These are phyloP conservation scores for Squalus acanthias DNA, from an alignment of 2,797 vertebrate species.

Conservation along the genomic window DNA sequence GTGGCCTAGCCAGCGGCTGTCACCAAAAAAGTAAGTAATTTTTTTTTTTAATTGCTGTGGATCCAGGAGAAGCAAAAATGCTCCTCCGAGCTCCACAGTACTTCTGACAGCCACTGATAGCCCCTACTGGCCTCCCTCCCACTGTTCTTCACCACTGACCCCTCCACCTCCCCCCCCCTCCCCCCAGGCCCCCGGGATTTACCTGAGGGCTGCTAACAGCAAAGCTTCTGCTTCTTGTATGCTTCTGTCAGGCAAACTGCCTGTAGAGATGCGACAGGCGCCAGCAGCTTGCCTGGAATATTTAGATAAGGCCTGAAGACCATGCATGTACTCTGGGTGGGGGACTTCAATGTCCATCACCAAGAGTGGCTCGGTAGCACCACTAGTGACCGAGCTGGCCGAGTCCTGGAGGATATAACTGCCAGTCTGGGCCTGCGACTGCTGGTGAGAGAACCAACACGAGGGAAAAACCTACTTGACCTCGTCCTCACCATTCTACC, in stretches of 20 bases:
- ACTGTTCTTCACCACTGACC: too few relatives aligned
- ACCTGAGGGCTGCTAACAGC: accelerated
- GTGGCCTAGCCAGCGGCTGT: neutral
- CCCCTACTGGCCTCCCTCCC: neutral
- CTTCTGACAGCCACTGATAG: neutral
- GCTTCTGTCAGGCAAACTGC: neutral
- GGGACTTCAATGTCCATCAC: too few relatives aligned
- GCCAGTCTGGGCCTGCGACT: too few relatives aligned
- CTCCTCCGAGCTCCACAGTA: neutral
- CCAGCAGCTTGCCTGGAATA: neutral
- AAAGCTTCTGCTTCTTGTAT: neutral
- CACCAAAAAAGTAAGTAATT: neutral
- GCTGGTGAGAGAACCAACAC: too few relatives aligned
- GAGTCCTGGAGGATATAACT: too few relatives aligned
- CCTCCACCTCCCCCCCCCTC: too few relatives aligned
- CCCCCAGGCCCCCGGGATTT: too few relatives aligned
- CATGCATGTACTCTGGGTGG: neutral
- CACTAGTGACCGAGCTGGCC: too few relatives aligned
- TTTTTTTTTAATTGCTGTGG: neutral
- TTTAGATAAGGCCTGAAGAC: neutral
- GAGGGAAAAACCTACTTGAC: too few relatives aligned
- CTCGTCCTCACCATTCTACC: too few relatives aligned
- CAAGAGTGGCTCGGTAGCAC: too few relatives aligned
- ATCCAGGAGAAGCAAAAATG: neutral
- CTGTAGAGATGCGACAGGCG: neutral